A percentile compares a stretch with the other conserved stretches of the same genome.
Conservation (phyloP, 1,140 invertebrate species). For the Bathynomus jamesi region DNA sequence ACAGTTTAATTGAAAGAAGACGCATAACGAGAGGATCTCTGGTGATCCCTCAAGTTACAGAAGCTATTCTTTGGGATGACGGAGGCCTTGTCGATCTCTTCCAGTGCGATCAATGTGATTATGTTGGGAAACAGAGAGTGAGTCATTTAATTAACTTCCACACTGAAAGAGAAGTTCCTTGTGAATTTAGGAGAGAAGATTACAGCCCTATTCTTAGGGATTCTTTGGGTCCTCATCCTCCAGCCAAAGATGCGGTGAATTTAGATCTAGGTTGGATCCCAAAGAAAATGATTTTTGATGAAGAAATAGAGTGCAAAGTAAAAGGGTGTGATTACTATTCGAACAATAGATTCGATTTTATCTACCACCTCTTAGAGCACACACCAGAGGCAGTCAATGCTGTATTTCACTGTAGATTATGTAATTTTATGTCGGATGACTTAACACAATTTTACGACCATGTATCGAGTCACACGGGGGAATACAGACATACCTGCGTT, state of each 20-base stretch:
- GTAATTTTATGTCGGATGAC: constrained; percentile 43
- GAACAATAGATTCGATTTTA: constrained; percentile 32
- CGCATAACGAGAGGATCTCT: constrained; percentile 29
- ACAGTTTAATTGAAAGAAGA: constrained; percentile 10
- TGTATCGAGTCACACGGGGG: constrained; percentile 61
- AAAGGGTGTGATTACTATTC: constrained; percentile 35
- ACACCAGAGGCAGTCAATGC: constrained; percentile 12
- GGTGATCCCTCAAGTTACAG: constrained; percentile 18
- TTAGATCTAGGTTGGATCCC: constrained; percentile 38
- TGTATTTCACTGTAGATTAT: constrained; percentile 35
- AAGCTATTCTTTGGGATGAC: constrained; percentile 32
- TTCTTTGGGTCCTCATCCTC: constrained; percentile 20
- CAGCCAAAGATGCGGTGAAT: background rate
- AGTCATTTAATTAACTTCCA: constrained; percentile 57
- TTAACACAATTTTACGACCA: constrained; percentile 56
- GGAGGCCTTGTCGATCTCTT: constrained; percentile 33
- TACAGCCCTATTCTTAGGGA: constrained; percentile 26
- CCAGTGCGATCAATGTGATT: constrained; percentile 52
- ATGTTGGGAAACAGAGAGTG: constrained; percentile 54
- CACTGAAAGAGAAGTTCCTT: constrained; percentile 54
- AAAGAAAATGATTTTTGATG: constrained; percentile 24
- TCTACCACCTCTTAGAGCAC: constrained; percentile 38
- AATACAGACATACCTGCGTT: constrained; percentile 56
- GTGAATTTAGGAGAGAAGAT: constrained; percentile 34
- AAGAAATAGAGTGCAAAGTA: constrained; percentile 31